Percentiles rank a stretch among this genome's conserved stretches.
These are phyloP conservation scores for Papilio helenus DNA, from an alignment of 1,140 invertebrate genomes.

Conservation along the genomic window DNA sequence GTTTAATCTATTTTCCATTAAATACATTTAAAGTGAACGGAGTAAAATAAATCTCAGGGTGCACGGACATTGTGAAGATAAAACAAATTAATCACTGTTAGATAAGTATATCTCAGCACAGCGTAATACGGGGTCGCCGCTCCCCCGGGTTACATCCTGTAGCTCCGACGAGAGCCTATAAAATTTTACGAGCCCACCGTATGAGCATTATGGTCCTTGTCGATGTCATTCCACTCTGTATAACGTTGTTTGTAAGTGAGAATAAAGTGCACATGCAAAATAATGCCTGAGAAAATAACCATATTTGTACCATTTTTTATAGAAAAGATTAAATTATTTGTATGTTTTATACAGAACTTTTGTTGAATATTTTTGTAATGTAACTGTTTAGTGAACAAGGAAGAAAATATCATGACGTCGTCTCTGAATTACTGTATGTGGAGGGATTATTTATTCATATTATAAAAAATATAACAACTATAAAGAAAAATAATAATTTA, in stretches of 20 bases:
- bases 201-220: slow-evolving; percentile 69
- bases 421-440: too few relatives aligned
- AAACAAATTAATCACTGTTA: slow-evolving; percentile 77
- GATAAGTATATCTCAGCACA: slow-evolving; percentile 69
- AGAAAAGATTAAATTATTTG: background rate
- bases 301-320: background rate
- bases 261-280: slow-evolving; percentile 50
- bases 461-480: too few relatives aligned
- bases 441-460: too few relatives aligned
- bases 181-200: slow-evolving; percentile 75
- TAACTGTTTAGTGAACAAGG: background rate
- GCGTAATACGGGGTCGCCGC: slow-evolving; percentile 58
- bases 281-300: slow-evolving; percentile 14
- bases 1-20: background rate
- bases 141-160: slow-evolving; percentile 65
- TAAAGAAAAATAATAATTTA: too few relatives aligned
- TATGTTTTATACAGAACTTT: background rate
- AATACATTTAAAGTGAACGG: background rate
- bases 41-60: slow-evolving; percentile 55
- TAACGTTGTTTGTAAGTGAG: slow-evolving; percentile 62
- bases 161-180: slow-evolving; percentile 63
- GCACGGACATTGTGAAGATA: slow-evolving; percentile 61
- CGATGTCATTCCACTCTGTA: slow-evolving; percentile 61
- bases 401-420: too few relatives aligned
- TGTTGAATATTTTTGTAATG: background rate